Conservation (phyloP, 2,113 vertebrate species). For the Cnemophilus loriae region DNA sequence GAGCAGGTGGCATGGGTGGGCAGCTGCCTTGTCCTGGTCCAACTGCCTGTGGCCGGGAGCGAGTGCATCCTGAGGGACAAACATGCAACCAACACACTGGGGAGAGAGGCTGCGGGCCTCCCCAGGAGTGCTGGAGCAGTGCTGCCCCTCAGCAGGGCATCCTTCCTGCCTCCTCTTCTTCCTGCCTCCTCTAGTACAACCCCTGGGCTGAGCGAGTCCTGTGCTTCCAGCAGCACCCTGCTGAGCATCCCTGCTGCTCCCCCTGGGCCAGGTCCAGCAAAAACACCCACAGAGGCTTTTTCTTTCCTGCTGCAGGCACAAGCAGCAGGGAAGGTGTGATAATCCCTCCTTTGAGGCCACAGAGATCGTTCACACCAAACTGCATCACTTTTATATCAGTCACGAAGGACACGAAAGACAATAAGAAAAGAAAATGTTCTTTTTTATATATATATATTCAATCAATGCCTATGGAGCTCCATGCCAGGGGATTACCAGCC, state of each 20-base stretch:
- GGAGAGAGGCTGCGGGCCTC: neutral
- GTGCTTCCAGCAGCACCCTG: neutral
- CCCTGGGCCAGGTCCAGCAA: neutral
- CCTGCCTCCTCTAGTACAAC: neutral
- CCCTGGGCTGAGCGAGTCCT: neutral
- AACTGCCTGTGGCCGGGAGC: neutral
- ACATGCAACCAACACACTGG: accelerated
- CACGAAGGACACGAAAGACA: neutral
- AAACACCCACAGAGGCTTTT: neutral
- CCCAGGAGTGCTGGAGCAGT: too few species aligned
- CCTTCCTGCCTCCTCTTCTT: neutral
- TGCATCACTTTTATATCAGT: neutral
- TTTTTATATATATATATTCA: neutral
- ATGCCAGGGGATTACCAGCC: neutral
- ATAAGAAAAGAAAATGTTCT: neutral
- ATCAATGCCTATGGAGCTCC: neutral
- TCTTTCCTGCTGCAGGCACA: neutral
- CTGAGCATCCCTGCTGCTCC: neutral
- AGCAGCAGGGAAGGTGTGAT: neutral
- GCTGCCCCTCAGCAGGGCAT: neutral
- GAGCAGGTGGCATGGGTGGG: neutral
- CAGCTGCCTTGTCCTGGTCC: neutral
- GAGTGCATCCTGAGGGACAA: neutral
- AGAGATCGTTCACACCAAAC: neutral
- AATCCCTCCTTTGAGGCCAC: neutral